Evolutionary conservation across 2,888 invertebrate species (phyloP), one percentile per base, ranked within the genome.

Genomic region (Eupeodes latifasciatus): DNA sequence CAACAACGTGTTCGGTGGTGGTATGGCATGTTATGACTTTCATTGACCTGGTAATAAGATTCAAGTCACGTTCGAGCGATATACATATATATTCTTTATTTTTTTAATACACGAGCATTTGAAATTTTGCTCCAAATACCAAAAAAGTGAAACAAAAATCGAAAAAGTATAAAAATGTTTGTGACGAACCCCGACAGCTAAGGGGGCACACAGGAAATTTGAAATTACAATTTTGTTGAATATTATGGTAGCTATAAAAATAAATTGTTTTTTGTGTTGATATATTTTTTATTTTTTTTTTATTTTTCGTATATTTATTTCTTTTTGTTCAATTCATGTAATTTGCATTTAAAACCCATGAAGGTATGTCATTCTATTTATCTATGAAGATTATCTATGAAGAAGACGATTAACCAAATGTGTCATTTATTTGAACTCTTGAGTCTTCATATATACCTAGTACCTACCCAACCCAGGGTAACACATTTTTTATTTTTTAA

Each of bases 61-160:
- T 87, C 87, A 67, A 76, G 84, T 77, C 87, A 87, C 87, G 87
- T 87, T 77, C 87, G 80, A 84, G 72, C 87, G 87, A 87, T 87
- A 87, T 87, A 83, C 36, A 69, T 87, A 83, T 51, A 69, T 27
- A 27, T 27, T 27, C 27, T 27, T 71, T 72, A n/a, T 72, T 59
- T 84, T 19, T 19, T 19, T 19, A 19, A 77, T 84, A 80, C 77
- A 77, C 77, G 62, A 82, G 79, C 86, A 86, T 67, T 84, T 80
- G 67, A 80, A 87, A 77, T 87, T 87, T 81, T 81, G 84, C 84
- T 80, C 55, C 59, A 83, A 76, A 86, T 75, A 47, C 62, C 69
- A 27, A 64, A 27, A 67, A 76, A 49, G n/a, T 44, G 49, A 61
- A 36, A 36, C 36, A 36, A 36, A 5, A 19, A 19, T 19, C 19